A percentile compares a stretch with the other conserved stretches of the same genome.
Conservation (phyloP, 2,888 invertebrate genomes). For the Notodonta dromedarius region DNA sequence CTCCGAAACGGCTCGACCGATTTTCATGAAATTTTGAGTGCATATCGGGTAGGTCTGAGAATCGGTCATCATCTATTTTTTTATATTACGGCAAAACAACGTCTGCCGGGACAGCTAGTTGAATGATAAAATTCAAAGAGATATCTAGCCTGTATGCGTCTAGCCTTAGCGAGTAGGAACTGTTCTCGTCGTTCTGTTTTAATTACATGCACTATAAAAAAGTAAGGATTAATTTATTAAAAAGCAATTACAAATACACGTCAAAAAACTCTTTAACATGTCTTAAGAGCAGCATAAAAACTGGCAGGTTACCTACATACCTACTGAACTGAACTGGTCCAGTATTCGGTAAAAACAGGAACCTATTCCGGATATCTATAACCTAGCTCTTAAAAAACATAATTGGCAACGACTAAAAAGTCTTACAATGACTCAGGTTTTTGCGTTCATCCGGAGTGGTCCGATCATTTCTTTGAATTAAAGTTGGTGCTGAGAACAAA, state of each 20-base stretch:
- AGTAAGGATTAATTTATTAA: not conserved
- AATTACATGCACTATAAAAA: not conserved
- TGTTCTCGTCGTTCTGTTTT: not conserved
- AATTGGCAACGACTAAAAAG: constrained; percentile 18
- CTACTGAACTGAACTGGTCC: constrained; percentile 4
- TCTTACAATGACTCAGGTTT: constrained; percentile 40
- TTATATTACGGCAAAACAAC: too few species aligned
- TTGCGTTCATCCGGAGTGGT: constrained; percentile 37
- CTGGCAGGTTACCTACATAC: not conserved
- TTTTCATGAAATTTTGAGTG: too few species aligned
- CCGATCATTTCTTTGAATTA: constrained; percentile 36
- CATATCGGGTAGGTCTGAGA: too few species aligned
- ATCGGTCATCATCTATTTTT: too few species aligned
- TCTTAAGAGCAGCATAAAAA: not conserved
- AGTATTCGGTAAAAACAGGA: constrained; percentile 6
- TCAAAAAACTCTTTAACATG: not conserved
- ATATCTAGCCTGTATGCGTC: too few species aligned
- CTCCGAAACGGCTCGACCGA: too few species aligned
- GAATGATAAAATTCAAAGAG: too few species aligned
- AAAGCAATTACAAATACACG: not conserved
- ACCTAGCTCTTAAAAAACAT: constrained; percentile 23
- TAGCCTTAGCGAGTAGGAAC: too few species aligned
- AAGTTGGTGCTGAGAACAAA: constrained; percentile 28
- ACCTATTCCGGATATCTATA: constrained; percentile 21
- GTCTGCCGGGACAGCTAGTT: too few species aligned